These are phyloP conservation scores for Drosophila saltans DNA, from an alignment of 1,140 invertebrate genomes.

Conservation along the genomic window DNA sequence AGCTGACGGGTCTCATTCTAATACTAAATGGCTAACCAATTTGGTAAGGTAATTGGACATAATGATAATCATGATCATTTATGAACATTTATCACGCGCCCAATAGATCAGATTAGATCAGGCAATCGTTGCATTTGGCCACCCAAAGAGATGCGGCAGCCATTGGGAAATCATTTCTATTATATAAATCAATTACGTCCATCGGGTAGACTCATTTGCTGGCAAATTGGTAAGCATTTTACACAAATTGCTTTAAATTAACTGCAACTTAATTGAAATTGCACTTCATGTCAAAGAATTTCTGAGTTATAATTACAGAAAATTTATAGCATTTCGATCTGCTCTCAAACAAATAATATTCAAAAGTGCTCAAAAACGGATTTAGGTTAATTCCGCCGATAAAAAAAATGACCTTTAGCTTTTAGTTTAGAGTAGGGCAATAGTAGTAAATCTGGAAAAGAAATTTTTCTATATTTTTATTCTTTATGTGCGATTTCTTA, in stretches of 20 bases:
- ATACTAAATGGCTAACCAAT: neutral
- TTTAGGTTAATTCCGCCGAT: too few relatives aligned
- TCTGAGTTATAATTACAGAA: too few relatives aligned
- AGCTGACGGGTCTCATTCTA: neutral
- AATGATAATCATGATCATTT: constrained; percentile 7
- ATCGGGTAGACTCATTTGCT: constrained; percentile 3
- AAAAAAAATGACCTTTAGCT: too few relatives aligned
- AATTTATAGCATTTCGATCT: neutral
- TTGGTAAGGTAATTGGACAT: constrained; percentile 19
- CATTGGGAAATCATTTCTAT: constrained; percentile 4
- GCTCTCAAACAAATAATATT: neutral
- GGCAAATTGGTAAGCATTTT: constrained; percentile 16
- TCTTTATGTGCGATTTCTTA: too few relatives aligned
- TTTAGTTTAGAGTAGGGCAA: too few relatives aligned
- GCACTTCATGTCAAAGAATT: too few relatives aligned
- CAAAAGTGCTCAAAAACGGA: too few relatives aligned
- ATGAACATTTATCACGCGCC: constrained; percentile 13
- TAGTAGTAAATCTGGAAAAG: too few relatives aligned
- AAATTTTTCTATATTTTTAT: too few relatives aligned
- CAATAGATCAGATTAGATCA: constrained; percentile 6
- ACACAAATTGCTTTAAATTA: constrained; percentile 11
- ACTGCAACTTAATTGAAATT: constrained; percentile 13
- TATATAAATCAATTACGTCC: constrained; percentile 13
- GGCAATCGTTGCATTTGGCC: neutral
- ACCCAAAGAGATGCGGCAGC: neutral